Percentiles rank a stretch among this genome's conserved stretches.
phyloP scores from a whole-genome alignment of 1,140 invertebrate genomes.

The Carposina sasakii region DNA sequence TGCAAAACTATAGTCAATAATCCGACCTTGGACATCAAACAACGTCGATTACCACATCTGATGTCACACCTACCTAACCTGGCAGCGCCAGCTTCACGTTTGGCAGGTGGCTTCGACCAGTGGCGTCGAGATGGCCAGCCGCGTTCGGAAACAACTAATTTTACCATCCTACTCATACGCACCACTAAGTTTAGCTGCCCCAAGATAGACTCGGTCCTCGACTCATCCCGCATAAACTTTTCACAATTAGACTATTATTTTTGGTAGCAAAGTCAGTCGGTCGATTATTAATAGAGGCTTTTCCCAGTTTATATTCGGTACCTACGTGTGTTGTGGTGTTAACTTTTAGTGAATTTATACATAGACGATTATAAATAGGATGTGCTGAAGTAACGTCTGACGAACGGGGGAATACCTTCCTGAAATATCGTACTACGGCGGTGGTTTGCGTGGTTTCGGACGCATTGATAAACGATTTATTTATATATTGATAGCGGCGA shows the following conservation, averaged over 20 bases:
- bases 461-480: slow-evolving; percentile 71
- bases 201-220: slow-evolving; percentile 72
- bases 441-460: slow-evolving; percentile 66
- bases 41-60: too few relatives aligned
- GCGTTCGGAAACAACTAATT: slow-evolving; percentile 66
- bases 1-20: too few relatives aligned
- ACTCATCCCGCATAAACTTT: slow-evolving; percentile 72
- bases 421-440: slow-evolving; percentile 70
- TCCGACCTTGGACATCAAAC: too few relatives aligned
- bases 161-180: slow-evolving; percentile 69
- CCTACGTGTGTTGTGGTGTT: slow-evolving; percentile 71
- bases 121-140: slow-evolving; percentile 38
- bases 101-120: slow-evolving; percentile 56
- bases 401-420: slow-evolving; percentile 72
- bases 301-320: slow-evolving; percentile 72
- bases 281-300: slow-evolving; percentile 73
- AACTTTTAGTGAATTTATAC: slow-evolving; percentile 73
- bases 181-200: slow-evolving; percentile 74
- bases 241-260: slow-evolving; percentile 75
- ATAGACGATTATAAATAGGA: slow-evolving; percentile 73
- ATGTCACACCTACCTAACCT: too few relatives aligned
- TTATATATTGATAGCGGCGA: slow-evolving; percentile 63
- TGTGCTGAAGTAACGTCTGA: slow-evolving; percentile 69
- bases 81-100: too few relatives aligned
- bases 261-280: slow-evolving; percentile 73